Percentiles rank a stretch among this genome's conserved stretches.
These are phyloP conservation scores for Aethes cnicana DNA, from an alignment of 2,888 invertebrate genomes.

Conservation along the genomic window DNA sequence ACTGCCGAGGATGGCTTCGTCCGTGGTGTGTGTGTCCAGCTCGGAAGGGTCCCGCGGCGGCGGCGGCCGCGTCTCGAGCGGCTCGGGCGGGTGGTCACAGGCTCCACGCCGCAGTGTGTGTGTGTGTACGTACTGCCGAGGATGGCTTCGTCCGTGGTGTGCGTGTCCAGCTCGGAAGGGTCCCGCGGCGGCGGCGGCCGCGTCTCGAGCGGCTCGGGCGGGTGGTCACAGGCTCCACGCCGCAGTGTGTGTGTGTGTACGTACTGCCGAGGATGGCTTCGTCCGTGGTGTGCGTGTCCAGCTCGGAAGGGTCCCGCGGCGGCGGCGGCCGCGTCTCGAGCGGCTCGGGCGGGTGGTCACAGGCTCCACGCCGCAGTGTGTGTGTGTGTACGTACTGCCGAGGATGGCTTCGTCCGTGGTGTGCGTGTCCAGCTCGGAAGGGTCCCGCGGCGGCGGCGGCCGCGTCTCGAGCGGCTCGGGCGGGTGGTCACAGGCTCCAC, in stretches of 20 bases:
- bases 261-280: not conserved
- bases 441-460: not conserved
- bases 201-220: too few species aligned
- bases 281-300: not conserved
- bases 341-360: too few species aligned
- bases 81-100: too few species aligned
- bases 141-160: not conserved
- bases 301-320: not conserved
- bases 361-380: too few species aligned
- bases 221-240: too few species aligned
- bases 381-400: not conserved
- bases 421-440: not conserved
- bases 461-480: too few species aligned
- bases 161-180: not conserved
- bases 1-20: not conserved
- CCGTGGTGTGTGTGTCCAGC: not conserved
- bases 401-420: not conserved
- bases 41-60: not conserved
- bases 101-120: too few species aligned
- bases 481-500: too few species aligned
- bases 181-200: not conserved
- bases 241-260: too few species aligned
- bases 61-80: too few species aligned
- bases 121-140: not conserved
- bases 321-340: too few species aligned